Evolutionary conservation across 2,797 vertebrate genomes (phyloP), one percentile per base, ranked within the genome.

Genomic region (Salarias fasciatus): DNA sequence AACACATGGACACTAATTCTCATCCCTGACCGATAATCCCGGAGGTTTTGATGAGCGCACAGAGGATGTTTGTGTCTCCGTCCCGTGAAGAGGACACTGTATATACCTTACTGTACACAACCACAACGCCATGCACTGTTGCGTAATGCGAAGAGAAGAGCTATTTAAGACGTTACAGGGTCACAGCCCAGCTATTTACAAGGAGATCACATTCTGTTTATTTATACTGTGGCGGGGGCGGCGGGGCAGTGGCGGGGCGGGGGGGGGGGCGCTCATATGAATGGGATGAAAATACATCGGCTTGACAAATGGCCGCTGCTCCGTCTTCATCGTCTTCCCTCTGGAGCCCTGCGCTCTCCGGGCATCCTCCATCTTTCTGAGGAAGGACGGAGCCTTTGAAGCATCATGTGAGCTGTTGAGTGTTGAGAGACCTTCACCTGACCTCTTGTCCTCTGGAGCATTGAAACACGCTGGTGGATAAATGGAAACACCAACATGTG

Each of bases 131-230:
- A 11, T 38, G 5, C 61, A 67, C 52, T 49, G 48, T 48, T 45
- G 5, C 67, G 50, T 47, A 54, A 62, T 63, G 43, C 24, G 61
- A 72, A 76, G 47, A 74, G 49, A 63, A 40, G 11, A 69, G 68
- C 77, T 78, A 77, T 79, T 86, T 66, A 53, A 54, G 66, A 72
- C 63, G 43, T 51, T 41, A 40, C 56, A 68, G 45, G 63, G 53
- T 64, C 47, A 69, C 40, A 51, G 62, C 50, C 30, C 38, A 69
- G 71, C 61, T 83, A 78, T 86, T 79, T 82, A 72, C 68, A 76
- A 81, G 75, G 77, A 63, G 77, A 83, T 86, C 67, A 40, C 41
- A 62, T 76, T 77, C 47, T 59, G 56, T 86, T 80, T 90, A 86
- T 88, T 86, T 83, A 75, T 83, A 82, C 70, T 48, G 44, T 37